phyloP scores from a whole-genome alignment of 2,113 vertebrate species.

The Pseudorhombus dupliciocellatus region DNA sequence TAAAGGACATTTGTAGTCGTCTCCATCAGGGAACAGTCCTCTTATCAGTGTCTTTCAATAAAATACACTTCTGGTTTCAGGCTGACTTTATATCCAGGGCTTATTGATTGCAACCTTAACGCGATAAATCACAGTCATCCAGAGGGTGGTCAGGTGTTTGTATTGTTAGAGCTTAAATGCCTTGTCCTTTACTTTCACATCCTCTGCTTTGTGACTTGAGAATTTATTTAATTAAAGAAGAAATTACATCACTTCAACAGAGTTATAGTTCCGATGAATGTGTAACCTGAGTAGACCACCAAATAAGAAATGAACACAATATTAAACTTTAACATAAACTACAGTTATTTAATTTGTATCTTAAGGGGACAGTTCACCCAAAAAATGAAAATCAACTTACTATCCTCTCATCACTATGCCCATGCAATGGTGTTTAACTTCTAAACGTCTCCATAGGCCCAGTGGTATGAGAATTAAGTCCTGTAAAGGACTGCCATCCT shows the following conservation, averaged over 20 bases:
- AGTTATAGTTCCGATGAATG: not conserved
- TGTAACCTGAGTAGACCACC: not conserved
- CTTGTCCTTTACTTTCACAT: not conserved
- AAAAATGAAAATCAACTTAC: no score
- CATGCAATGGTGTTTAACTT: no score
- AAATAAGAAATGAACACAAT: not conserved
- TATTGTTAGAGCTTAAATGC: constrained; percentile 8
- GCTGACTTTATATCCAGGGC: constrained; percentile 6
- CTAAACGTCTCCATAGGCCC: no score
- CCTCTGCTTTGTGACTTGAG: not conserved
- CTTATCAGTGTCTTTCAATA: not conserved
- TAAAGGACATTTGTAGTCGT: not conserved
- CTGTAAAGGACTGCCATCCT: not conserved
- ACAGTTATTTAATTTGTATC: not conserved
- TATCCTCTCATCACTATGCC: no score
- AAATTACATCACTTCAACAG: not conserved
- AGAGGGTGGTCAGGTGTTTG: not conserved
- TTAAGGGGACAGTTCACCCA: no score
- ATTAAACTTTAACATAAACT: not conserved
- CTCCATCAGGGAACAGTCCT: not conserved
- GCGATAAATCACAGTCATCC: not conserved
- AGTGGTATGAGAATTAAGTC: no score
- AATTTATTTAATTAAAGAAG: not conserved
- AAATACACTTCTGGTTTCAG: not conserved
- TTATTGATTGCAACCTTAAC: constrained; percentile 5